phyloP scores from a whole-genome alignment of 1,140 invertebrate genomes.

The Trachymyrmex cornetzi region DNA sequence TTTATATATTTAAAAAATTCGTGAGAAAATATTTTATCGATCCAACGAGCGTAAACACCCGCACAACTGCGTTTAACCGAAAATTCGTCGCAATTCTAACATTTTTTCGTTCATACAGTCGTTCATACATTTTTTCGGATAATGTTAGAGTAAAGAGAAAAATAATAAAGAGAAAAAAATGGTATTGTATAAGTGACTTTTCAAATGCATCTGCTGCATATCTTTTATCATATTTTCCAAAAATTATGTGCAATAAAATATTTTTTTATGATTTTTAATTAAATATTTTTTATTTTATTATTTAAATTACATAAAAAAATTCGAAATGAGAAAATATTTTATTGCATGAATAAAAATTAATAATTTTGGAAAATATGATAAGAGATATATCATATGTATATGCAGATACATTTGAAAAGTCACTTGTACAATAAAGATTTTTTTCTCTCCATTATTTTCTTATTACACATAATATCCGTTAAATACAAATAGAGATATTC shows the following conservation, averaged over 20 bases:
- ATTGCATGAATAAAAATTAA: too few species aligned
- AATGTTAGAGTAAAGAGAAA: not conserved
- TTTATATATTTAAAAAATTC: not conserved
- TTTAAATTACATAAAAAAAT: too few species aligned
- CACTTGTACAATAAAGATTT: not conserved
- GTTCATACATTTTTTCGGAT: not conserved
- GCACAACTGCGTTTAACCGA: not conserved
- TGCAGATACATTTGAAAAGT: not conserved
- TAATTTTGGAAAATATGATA: not conserved
- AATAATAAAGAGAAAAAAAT: not conserved
- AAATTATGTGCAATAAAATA: not conserved
- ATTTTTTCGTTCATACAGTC: not conserved
- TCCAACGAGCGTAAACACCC: slow-evolving; percentile 39
- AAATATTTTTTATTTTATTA: too few species aligned
- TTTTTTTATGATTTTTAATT: too few species aligned
- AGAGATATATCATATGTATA: too few species aligned
- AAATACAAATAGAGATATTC: too few species aligned
- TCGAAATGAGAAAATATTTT: too few species aligned
- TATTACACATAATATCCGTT: too few species aligned
- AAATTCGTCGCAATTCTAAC: not conserved
- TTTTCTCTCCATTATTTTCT: not conserved
- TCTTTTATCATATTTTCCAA: not conserved
- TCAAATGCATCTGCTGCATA: not conserved
- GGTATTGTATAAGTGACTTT: not conserved
- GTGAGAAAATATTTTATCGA: not conserved